Evolutionary conservation across 1,140 invertebrate species (phyloP).

Genomic region (Goniozus legneri): DNA sequence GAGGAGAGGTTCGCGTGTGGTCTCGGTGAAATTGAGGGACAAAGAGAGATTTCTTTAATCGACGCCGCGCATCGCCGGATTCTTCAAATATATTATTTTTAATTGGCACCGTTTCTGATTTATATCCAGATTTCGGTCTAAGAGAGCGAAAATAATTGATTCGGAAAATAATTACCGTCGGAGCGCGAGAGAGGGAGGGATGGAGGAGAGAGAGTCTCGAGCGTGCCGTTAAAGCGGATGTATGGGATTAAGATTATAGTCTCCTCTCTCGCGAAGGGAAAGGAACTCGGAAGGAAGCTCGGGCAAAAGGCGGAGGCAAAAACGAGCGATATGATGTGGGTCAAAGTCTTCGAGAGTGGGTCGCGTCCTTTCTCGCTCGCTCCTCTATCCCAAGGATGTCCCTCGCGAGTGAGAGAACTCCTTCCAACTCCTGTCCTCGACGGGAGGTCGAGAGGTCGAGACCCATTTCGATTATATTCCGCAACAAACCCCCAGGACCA

Average conservation of each 20-base stretch:
- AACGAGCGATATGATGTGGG: slow-evolving; percentile 48
- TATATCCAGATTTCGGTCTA: too few relatives aligned
- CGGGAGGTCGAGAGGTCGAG: slow-evolving; percentile 13
- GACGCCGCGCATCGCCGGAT: too few relatives aligned
- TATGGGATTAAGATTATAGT: slow-evolving; percentile 49
- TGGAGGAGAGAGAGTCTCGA: slow-evolving; percentile 6
- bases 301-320: slow-evolving; percentile 30
- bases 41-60: slow-evolving; percentile 4
- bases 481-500: too few relatives aligned
- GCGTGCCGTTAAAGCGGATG: slow-evolving; percentile 42
- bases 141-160: too few relatives aligned
- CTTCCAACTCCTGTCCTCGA: slow-evolving; percentile 18
- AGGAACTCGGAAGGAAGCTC: background rate
- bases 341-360: slow-evolving; percentile 45
- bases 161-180: slow-evolving; percentile 2
- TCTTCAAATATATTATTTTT: too few relatives aligned
- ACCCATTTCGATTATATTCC: slow-evolving; percentile 28
- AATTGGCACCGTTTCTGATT: too few relatives aligned
- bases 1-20: slow-evolving; percentile 4
- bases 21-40: background rate
- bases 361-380: too few relatives aligned
- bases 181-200: background rate
- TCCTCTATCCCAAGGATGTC: too few relatives aligned
- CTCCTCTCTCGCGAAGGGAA: slow-evolving; percentile 17
- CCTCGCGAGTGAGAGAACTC: slow-evolving; percentile 27